Base-by-base conservation (phyloP, 2,797 vertebrate genomes). In the Takifugu rubripes region DNA sequence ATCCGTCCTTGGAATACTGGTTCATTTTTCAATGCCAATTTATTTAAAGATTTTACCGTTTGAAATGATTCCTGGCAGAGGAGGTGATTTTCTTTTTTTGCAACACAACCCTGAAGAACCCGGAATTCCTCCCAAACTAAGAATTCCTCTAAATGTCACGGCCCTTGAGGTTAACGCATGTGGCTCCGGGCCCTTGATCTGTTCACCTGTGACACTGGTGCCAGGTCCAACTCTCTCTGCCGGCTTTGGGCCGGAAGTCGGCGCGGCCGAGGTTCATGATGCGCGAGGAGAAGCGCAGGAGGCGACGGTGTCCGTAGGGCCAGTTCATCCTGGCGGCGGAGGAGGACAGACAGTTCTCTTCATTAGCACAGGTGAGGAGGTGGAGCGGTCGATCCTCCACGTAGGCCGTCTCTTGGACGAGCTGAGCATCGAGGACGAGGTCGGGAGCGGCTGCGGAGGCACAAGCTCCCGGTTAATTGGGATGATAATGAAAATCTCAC, bases 231-330 rank as follows among this genome's bases (percentile, higher is more conserved):
- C 93, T 91, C 0, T 98, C 94, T 5, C 94, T 93, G 1, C 91
- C 77, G 43, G 93, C 92, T 29, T 88, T 86, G 1, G 96, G 97
- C 12, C 91, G 83, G 85, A 99, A 99, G 80, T 99, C 96, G 0
- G 96, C 94, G 0, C 90, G 88, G 44, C 97, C 97, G 57, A 95
- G 12, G 81, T 99, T 99, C 89, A 94, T 91, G 83, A 99, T 98
- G 64, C 94, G 94, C 0, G 97, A 96, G 82, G 96, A 96, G 87
- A 99, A 99, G 60, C 97, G 94, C 15, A 99, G 83, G 40, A 99
- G 91, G 67, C 96, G 94, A n/a, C 97, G 93, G 75, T 96, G 87
- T 48, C 96, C 96, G 0, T 96, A 93, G 36, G 95, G 95, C 97
- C 97, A 99, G 60, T 90, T 75, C 94, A 97, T 95, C 62, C 62